Percentiles rank a stretch among this genome's conserved stretches.
Conservation (phyloP, 2,797 vertebrate species). For the Lemur catta region DNA sequence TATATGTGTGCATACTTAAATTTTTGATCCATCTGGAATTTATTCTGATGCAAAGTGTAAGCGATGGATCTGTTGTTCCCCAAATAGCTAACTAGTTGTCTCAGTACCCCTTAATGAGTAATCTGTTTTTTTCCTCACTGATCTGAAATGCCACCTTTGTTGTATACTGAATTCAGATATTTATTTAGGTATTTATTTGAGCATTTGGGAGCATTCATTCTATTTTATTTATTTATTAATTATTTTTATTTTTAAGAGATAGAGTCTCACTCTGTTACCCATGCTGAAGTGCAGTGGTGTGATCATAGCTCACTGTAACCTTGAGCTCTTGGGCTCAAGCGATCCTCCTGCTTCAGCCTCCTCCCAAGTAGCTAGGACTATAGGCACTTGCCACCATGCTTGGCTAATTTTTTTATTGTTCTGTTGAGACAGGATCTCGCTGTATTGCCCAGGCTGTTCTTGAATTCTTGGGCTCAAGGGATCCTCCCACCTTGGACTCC, state of each 20-base stretch:
- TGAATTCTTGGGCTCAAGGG: not conserved
- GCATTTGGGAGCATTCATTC: not conserved
- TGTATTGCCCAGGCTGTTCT: not conserved
- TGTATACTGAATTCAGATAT: not conserved
- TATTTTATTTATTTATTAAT: not conserved
- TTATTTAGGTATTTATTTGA: not conserved
- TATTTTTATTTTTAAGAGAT: not conserved
- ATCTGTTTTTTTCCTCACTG: not conserved
- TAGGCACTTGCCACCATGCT: not conserved
- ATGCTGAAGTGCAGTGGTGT: not conserved
- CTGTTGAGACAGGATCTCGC: not conserved
- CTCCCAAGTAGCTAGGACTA: not conserved
- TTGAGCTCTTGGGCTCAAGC: not conserved
- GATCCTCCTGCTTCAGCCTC: not conserved
- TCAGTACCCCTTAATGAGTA: not conserved
- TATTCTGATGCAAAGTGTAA: not conserved
- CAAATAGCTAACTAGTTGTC: not conserved
- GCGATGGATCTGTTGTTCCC: not conserved
- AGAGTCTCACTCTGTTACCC: not conserved
- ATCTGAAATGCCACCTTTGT: not conserved
- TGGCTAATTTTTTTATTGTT: not conserved
- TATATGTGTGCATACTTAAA: not conserved
- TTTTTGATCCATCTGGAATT: conserved; percentile 11
- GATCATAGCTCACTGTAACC: not conserved
- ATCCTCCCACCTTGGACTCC: not conserved